A percentile compares a stretch with the other conserved stretches of the same genome.
These are phyloP conservation scores for Orientallactaga sibirica DNA, from an alignment of 2,797 vertebrate genomes.

Conservation along the genomic window DNA sequence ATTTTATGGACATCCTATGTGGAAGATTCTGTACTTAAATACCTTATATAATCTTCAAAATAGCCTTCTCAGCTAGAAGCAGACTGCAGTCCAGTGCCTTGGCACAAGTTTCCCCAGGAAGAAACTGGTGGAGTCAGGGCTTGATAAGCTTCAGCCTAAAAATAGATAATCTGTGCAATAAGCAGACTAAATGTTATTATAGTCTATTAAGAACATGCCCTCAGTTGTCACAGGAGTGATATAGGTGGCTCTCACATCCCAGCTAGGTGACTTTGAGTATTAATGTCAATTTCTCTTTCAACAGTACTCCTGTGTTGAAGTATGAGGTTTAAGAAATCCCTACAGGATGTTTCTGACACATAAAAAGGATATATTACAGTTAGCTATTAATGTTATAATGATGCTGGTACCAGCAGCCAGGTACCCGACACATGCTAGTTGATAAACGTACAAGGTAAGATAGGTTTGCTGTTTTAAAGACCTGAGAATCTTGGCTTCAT, in stretches of 20 bases:
- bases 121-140: background rate
- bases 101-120: background rate
- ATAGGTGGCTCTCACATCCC: background rate
- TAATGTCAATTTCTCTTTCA: too few species aligned
- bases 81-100: background rate
- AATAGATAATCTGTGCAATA: background rate
- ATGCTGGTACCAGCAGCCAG: background rate
- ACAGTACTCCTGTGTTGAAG: background rate
- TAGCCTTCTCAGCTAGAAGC: background rate
- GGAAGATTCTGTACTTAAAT: background rate
- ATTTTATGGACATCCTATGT: background rate
- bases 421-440: background rate
- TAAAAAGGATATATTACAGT: background rate
- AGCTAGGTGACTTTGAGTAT: background rate
- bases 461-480: background rate
- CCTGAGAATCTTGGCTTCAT: background rate
- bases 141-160: background rate
- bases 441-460: background rate
- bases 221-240: background rate
- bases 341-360: background rate
- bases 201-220: background rate
- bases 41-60: background rate
- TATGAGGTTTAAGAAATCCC: constrained; percentile 17
- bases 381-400: background rate
- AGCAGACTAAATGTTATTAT: background rate